A percentile compares a stretch with the other conserved stretches of the same genome.
Evolutionary conservation across 2,797 vertebrate genomes (phyloP).

Genomic region (Esox lucius): DNA sequence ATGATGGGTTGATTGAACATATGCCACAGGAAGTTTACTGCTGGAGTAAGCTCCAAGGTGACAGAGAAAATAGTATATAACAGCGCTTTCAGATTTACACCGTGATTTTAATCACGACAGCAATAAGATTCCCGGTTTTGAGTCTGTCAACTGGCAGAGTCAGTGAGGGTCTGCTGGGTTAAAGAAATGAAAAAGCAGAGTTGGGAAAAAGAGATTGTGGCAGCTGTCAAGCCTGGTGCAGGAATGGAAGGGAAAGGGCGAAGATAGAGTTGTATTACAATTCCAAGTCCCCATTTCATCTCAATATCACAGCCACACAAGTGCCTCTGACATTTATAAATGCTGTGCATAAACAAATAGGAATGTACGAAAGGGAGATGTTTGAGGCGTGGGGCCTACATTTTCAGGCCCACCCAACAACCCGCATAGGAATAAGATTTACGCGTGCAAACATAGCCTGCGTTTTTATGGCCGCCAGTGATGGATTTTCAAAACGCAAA

Average conservation of each 20-base stretch:
- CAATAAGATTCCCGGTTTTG: not conserved
- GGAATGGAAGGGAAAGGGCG: not conserved
- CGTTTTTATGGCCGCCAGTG: too few relatives aligned
- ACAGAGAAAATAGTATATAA: not conserved
- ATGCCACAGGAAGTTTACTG: not conserved
- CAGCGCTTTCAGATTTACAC: not conserved
- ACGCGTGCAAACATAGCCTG: too few relatives aligned
- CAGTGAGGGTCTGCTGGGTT: not conserved
- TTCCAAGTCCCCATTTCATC: not conserved
- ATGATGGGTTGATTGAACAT: not conserved
- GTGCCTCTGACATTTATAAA: not conserved
- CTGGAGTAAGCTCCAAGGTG: not conserved
- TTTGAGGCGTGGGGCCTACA: not conserved
- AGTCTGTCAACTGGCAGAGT: slow-evolving; percentile 1
- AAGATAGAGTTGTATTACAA: not conserved
- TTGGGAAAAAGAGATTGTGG: not conserved
- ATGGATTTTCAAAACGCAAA: too few relatives aligned
- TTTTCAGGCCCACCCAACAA: too few relatives aligned
- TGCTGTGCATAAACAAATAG: not conserved
- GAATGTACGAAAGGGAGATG: not conserved
- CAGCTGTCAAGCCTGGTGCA: not conserved
- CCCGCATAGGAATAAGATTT: too few relatives aligned
- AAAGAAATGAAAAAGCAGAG: not conserved
- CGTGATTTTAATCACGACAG: not conserved
- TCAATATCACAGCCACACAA: not conserved